These are phyloP conservation scores for Ochropleura plecta DNA, from an alignment of 2,888 invertebrate genomes.

Conservation along the genomic window DNA sequence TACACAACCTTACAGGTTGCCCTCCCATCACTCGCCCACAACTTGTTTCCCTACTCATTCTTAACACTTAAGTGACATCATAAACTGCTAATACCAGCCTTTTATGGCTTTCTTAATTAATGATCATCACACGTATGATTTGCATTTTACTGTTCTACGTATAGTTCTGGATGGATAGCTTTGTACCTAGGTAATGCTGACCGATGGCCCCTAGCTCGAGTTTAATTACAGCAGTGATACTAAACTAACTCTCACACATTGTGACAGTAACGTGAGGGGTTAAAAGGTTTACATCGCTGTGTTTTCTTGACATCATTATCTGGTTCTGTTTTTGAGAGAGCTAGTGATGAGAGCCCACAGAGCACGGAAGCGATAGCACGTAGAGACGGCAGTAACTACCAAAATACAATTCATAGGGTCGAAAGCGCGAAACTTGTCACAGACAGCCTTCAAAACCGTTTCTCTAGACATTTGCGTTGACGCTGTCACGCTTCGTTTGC, in stretches of 20 bases:
- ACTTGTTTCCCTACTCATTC: conserved; percentile 36
- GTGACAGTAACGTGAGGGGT: conserved; percentile 64
- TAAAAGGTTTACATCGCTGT: conserved; percentile 67
- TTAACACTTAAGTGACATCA: conserved; percentile 36
- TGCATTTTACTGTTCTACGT: conserved; percentile 52
- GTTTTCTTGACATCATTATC: conserved; percentile 61
- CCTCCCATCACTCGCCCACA: conserved; percentile 35
- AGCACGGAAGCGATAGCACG: background rate
- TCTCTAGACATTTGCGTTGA: background rate
- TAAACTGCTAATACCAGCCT: conserved; percentile 42
- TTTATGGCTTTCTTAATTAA: conserved; percentile 46
- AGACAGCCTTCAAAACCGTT: background rate
- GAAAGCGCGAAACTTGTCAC: background rate
- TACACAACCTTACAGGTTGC: conserved; percentile 26
- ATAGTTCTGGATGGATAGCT: conserved; percentile 38
- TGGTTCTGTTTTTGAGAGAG: conserved; percentile 58
- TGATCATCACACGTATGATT: conserved; percentile 45
- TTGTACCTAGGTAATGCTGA: conserved; percentile 27
- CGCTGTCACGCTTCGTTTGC: background rate
- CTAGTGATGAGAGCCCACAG: conserved; percentile 55
- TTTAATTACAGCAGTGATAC: conserved; percentile 58
- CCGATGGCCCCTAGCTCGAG: conserved; percentile 56
- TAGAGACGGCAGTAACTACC: background rate
- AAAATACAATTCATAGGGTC: background rate
- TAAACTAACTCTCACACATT: conserved; percentile 58